These are phyloP conservation scores for Silurus asotus DNA, from an alignment of 2,113 vertebrate genomes.

Conservation along the genomic window DNA sequence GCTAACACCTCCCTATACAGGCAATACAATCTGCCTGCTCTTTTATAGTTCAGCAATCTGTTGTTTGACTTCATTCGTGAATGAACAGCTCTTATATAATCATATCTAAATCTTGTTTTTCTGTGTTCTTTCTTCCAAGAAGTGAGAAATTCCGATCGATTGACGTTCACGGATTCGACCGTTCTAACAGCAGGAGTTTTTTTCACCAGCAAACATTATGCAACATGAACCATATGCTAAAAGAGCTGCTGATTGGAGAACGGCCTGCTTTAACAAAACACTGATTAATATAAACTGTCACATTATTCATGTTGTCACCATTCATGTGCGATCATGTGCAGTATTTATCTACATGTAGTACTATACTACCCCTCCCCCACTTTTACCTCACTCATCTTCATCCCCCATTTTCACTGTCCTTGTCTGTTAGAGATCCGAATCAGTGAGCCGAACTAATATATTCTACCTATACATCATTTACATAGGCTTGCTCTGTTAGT, in stretches of 20 bases:
- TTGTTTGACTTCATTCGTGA: neutral
- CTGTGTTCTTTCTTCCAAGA: neutral
- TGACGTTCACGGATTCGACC: neutral
- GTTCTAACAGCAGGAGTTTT: neutral
- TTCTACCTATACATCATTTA: slow-evolving; percentile 63
- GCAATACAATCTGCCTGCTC: slow-evolving; percentile 3
- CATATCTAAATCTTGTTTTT: neutral
- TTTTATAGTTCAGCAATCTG: neutral
- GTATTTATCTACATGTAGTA: neutral
- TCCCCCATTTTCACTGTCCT: slow-evolving; percentile 41
- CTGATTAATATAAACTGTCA: neutral
- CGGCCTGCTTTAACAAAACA: neutral
- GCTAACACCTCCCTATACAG: too few relatives aligned
- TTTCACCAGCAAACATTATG: slow-evolving; percentile 21
- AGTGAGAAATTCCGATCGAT: neutral
- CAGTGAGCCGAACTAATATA: slow-evolving; percentile 59
- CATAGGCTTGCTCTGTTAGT: slow-evolving; percentile 60
- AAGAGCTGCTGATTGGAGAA: neutral
- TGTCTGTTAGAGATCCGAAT: slow-evolving; percentile 59
- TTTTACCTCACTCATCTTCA: slow-evolving; percentile 13
- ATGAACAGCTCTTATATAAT: neutral
- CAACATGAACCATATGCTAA: neutral
- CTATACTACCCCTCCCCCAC: neutral
- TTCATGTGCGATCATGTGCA: neutral
- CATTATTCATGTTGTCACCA: neutral